phyloP scores from a whole-genome alignment of 2,888 invertebrate species.

The Ornithoptera priamus region DNA sequence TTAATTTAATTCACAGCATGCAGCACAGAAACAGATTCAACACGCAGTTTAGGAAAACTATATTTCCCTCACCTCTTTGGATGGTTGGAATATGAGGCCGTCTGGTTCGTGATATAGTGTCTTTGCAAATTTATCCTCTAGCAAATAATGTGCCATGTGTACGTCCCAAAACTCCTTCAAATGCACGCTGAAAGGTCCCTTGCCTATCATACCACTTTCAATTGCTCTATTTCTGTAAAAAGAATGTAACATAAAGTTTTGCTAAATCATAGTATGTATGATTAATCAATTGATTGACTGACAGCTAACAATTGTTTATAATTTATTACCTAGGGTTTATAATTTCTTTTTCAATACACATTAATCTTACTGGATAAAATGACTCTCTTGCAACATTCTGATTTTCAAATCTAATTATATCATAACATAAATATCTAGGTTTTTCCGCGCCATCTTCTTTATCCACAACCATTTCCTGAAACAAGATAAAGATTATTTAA shows the following conservation, averaged over 20 bases:
- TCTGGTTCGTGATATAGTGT: constrained; percentile 96
- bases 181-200: constrained; percentile 95
- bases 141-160: constrained; percentile 82
- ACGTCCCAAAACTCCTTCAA: constrained; percentile 96
- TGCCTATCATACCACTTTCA: constrained; percentile 85
- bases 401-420: constrained; percentile 91
- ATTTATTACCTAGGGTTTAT: constrained; percentile 80
- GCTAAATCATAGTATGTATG: background rate
- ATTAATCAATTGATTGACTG: background rate
- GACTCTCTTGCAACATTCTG: constrained; percentile 86
- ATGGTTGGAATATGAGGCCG: constrained; percentile 98
- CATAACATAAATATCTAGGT: constrained; percentile 96
- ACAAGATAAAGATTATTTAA: background rate
- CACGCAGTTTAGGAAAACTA: no score
- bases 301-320: constrained; percentile 14
- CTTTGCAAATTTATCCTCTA: constrained; percentile 92
- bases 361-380: constrained; percentile 87
- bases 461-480: constrained; percentile 97
- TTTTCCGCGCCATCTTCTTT: constrained; percentile 86
- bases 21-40: no score
- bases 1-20: no score
- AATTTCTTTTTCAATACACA: constrained; percentile 87
- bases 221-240: constrained; percentile 85
- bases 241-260: background rate
- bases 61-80: constrained; percentile 82